Conservation (phyloP, 2,797 vertebrate species). For the Borostomias antarcticus region DNA sequence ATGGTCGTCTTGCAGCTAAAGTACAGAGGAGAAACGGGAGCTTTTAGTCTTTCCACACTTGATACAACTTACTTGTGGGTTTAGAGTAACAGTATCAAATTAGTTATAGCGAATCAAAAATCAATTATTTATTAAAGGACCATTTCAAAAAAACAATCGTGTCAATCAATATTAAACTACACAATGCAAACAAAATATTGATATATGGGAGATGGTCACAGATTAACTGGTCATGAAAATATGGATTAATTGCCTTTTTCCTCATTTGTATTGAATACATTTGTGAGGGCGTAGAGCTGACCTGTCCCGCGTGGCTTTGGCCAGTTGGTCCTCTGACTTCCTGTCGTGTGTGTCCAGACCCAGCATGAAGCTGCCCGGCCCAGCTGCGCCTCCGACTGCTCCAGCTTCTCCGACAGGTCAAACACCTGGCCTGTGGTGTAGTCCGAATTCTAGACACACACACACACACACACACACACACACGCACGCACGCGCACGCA, state of each 20-base stretch:
- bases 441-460: slow-evolving; percentile 88
- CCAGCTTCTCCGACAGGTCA: slow-evolving; percentile 98
- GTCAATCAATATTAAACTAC: not conserved
- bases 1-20: slow-evolving; percentile 98
- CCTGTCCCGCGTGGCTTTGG: slow-evolving; percentile 98
- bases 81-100: not conserved
- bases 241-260: too few relatives aligned
- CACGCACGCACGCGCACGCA: too few relatives aligned
- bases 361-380: slow-evolving; percentile 98
- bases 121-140: too few relatives aligned
- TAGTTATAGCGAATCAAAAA: too few relatives aligned
- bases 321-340: slow-evolving; percentile 98
- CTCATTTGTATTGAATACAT: too few relatives aligned
- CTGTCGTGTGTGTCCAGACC: slow-evolving; percentile 97
- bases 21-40: too few relatives aligned
- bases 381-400: slow-evolving; percentile 97
- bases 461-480: not conserved
- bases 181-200: too few relatives aligned
- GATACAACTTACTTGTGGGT: not conserved
- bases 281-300: too few relatives aligned
- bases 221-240: too few relatives aligned
- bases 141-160: not conserved
- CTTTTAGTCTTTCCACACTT: slow-evolving; percentile 15
- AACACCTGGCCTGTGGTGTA: slow-evolving; percentile 99
- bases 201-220: not conserved